These are phyloP conservation scores for Littorina saxatilis DNA, from an alignment of 1,140 invertebrate genomes.

Conservation along the genomic window DNA sequence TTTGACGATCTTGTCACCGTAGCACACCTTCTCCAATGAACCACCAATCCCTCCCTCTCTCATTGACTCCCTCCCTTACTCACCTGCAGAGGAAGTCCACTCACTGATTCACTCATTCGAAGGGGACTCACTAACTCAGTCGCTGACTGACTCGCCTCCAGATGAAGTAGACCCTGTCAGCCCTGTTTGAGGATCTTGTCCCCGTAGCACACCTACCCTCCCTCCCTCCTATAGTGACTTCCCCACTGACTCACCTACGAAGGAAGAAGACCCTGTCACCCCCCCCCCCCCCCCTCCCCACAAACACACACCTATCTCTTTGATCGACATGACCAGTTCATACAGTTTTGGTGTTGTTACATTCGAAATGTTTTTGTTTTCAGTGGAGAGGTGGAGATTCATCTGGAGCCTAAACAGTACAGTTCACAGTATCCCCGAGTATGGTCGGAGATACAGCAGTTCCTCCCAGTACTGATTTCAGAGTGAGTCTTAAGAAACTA, in stretches of 20 bases:
- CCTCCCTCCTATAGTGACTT: too few species aligned
- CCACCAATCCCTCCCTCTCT: neutral
- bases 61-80: neutral
- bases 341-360: too few species aligned
- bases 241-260: neutral
- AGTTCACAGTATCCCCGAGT: slow-evolving; percentile 66
- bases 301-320: too few species aligned
- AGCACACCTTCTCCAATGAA: slow-evolving; percentile 60
- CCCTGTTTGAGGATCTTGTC: slow-evolving; percentile 59
- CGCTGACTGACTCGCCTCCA: slow-evolving; percentile 55
- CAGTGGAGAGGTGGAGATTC: slow-evolving; percentile 73
- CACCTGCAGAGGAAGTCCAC: neutral
- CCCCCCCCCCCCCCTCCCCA: too few species aligned
- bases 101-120: neutral
- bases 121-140: neutral
- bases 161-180: slow-evolving; percentile 72
- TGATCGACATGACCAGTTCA: too few species aligned
- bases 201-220: too few species aligned
- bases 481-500: slow-evolving; percentile 43
- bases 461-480: slow-evolving; percentile 38
- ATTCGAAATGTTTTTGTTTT: too few species aligned
- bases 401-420: slow-evolving; percentile 64
- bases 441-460: slow-evolving; percentile 42
- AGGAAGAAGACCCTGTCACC: neutral
- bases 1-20: slow-evolving; percentile 64